phyloP scores from a whole-genome alignment of 2,888 invertebrate genomes.

The Drosophila buzzatii region DNA sequence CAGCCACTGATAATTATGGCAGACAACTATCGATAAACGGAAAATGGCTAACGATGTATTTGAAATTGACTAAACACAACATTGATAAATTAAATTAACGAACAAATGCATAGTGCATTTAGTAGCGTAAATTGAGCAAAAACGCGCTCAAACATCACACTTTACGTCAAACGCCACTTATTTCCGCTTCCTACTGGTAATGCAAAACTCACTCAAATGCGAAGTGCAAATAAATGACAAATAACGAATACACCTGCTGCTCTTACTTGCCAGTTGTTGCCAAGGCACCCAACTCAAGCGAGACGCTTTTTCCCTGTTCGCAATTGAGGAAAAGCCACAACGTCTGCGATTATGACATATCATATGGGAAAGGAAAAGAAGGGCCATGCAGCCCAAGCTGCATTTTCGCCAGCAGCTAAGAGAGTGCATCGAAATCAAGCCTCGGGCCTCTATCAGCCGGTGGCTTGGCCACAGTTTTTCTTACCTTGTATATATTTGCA shows the following conservation, averaged over 20 bases:
- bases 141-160: constrained; percentile 54
- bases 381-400: constrained; percentile 20
- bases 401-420: constrained; percentile 27
- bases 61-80: constrained; percentile 24
- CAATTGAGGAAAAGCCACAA: constrained; percentile 57
- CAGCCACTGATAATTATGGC: background rate
- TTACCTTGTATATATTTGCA: constrained; percentile 65
- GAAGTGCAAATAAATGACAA: constrained; percentile 78
- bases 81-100: constrained; percentile 21
- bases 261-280: constrained; percentile 23
- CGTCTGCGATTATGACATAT: constrained; percentile 62
- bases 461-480: constrained; percentile 48
- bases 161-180: constrained; percentile 50
- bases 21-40: constrained; percentile 31
- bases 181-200: constrained; percentile 69
- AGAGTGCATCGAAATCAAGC: constrained; percentile 50
- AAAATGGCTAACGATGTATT: constrained; percentile 8
- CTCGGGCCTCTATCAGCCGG: constrained; percentile 22
- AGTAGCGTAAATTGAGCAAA: constrained; percentile 39
- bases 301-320: constrained; percentile 44
- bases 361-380: constrained; percentile 7
- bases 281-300: constrained; percentile 64
- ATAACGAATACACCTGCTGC: constrained; percentile 48
- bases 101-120: constrained; percentile 13
- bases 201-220: constrained; percentile 56